Evolutionary conservation across 2,888 invertebrate species (phyloP).

Genomic region (Tenodera sinensis): DNA sequence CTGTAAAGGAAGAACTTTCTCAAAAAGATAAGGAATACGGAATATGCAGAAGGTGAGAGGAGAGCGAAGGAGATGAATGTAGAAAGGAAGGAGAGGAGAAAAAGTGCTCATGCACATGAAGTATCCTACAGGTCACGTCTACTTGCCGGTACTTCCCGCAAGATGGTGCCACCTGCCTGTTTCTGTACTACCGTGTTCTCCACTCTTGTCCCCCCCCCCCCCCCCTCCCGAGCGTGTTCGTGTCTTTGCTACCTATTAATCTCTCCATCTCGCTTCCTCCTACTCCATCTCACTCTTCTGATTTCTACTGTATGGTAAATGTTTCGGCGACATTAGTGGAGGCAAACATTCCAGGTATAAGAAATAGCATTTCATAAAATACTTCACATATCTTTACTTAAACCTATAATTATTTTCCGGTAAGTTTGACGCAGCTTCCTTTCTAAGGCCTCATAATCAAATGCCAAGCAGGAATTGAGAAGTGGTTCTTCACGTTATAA

Average conservation of each 20-base stretch:
- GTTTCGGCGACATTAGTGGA: background rate
- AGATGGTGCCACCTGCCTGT: slow-evolving; percentile 28
- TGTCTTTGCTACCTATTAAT: slow-evolving; percentile 7
- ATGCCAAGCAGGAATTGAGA: too few relatives aligned
- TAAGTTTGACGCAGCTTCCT: too few relatives aligned
- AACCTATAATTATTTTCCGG: too few relatives aligned
- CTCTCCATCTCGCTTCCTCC: slow-evolving; percentile 1
- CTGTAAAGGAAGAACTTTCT: background rate
- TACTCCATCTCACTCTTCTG: background rate
- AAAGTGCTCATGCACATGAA: slow-evolving; percentile 19
- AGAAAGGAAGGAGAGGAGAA: slow-evolving; percentile 10
- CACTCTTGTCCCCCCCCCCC: background rate
- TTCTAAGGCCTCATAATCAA: too few relatives aligned
- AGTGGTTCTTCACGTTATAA: too few relatives aligned
- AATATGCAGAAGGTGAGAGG: background rate
- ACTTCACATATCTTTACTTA: too few relatives aligned
- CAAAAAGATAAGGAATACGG: background rate
- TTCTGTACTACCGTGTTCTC: background rate
- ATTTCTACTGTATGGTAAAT: background rate
- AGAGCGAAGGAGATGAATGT: background rate
- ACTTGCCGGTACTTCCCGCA: slow-evolving; percentile 31
- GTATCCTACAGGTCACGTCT: slow-evolving; percentile 30
- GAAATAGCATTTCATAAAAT: too few relatives aligned
- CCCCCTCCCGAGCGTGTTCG: background rate
- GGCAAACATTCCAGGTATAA: background rate